phyloP scores from a whole-genome alignment of 1,140 invertebrate genomes.

The Diorhabda sublineata region DNA sequence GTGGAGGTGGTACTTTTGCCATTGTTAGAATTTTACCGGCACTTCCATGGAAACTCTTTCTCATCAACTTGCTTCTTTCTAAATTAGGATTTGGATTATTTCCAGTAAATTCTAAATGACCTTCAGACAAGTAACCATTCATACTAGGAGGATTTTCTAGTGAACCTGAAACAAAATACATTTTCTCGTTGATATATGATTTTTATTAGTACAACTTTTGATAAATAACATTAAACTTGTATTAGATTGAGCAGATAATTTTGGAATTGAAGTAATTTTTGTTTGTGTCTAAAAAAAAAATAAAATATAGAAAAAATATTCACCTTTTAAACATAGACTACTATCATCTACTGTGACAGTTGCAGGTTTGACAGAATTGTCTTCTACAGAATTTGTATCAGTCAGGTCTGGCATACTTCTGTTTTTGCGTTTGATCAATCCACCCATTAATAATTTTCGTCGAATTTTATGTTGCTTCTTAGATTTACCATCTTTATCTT shows the following conservation, averaged over 20 bases:
- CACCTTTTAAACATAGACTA: constrained; percentile 60
- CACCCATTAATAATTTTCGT: constrained; percentile 83
- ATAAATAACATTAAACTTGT: too few species aligned
- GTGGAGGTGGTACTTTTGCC: constrained; percentile 81
- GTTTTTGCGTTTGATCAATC: constrained; percentile 82
- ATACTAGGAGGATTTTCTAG: constrained; percentile 56
- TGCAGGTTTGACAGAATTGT: constrained; percentile 37
- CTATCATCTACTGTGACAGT: constrained; percentile 70
- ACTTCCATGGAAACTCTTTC: constrained; percentile 83
- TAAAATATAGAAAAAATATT: not conserved
- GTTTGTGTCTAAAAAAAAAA: not conserved
- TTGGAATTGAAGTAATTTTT: too few species aligned
- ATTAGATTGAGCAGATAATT: too few species aligned
- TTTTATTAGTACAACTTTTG: too few species aligned
- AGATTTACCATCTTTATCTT: constrained; percentile 63
- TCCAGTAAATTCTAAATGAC: constrained; percentile 73
- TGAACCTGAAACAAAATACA: constrained; percentile 3
- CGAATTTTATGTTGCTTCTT: constrained; percentile 90
- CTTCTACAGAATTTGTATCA: constrained; percentile 58
- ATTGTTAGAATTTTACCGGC: constrained; percentile 72
- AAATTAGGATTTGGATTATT: constrained; percentile 72
- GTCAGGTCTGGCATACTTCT: constrained; percentile 87
- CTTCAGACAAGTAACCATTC: constrained; percentile 82
- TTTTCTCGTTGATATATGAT: too few species aligned
- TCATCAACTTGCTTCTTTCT: constrained; percentile 81